Conservation (phyloP, 2,888 invertebrate genomes). For the Xiphydria camelus region DNA sequence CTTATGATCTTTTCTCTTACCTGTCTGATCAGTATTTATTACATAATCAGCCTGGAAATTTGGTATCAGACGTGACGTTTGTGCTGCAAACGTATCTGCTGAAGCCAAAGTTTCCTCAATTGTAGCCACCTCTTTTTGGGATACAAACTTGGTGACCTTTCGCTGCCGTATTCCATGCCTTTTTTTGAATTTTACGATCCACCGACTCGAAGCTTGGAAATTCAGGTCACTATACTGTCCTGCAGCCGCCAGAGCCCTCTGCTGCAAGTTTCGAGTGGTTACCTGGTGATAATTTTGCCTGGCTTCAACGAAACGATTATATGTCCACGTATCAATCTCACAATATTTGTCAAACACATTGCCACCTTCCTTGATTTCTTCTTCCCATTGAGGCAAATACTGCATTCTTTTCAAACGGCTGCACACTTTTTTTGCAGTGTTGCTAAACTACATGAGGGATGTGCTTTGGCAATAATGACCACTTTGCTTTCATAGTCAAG, state of each 20-base stretch:
- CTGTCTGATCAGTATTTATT: conserved; percentile 7
- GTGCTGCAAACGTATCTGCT: not conserved
- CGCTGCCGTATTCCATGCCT: not conserved
- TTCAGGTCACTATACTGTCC: conserved; percentile 7
- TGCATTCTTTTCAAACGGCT: conserved; percentile 4
- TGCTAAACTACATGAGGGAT: conserved; percentile 22
- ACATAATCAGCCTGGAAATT: not conserved
- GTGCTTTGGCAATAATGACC: conserved; percentile 10
- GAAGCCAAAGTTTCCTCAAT: not conserved
- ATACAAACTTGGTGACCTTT: not conserved
- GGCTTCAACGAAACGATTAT: conserved; percentile 5
- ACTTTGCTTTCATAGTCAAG: conserved; percentile 9
- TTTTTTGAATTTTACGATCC: not conserved
- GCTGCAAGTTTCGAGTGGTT: not conserved
- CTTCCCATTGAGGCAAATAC: conserved; percentile 7
- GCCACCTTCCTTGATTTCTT: conserved; percentile 8
- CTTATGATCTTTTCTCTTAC: conserved; percentile 7
- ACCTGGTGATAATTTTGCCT: conserved; percentile 2
- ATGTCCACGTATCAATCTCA: conserved; percentile 9
- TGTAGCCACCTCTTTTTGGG: not conserved
- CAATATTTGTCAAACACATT: conserved; percentile 8
- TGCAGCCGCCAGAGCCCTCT: conserved; percentile 6
- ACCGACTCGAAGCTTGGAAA: conserved; percentile 1
- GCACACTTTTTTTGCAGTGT: conserved; percentile 12
- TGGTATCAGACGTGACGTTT: not conserved